Evolutionary conservation across 2,888 invertebrate genomes (phyloP).

Genomic region (Aporophyla nigra): DNA sequence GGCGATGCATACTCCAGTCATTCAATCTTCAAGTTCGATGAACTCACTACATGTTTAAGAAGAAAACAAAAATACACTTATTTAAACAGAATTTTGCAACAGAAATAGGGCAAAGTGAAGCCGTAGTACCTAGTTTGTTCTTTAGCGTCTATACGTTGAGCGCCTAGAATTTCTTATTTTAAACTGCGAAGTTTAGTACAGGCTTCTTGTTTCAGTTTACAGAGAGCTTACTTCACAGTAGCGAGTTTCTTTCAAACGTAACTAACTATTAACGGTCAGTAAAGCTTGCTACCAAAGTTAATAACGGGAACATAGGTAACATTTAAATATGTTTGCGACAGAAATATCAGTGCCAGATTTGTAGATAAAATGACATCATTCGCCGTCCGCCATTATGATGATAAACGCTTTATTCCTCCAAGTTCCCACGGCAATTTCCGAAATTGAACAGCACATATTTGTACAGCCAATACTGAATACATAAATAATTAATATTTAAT

Average conservation of each 20-base stretch:
- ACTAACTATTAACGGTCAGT: background rate
- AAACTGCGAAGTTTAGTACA: background rate
- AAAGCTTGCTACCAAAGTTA: background rate
- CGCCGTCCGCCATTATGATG: background rate
- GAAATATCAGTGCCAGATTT: conserved; percentile 5
- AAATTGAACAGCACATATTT: conserved; percentile 53
- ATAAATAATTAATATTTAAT: conserved; percentile 61
- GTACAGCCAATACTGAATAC: conserved; percentile 47
- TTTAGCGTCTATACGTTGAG: background rate
- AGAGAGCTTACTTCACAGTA: background rate
- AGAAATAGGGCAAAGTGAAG: conserved; percentile 50
- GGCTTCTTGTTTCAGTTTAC: conserved; percentile 20
- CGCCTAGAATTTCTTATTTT: conserved; percentile 17
- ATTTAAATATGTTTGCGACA: background rate
- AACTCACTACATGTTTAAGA: conserved; percentile 55
- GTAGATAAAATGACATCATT: conserved; percentile 15
- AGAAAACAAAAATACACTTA: conserved; percentile 48
- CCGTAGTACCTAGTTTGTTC: conserved; percentile 11
- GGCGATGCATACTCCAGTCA: conserved; percentile 75
- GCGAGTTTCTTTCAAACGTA: conserved; percentile 14
- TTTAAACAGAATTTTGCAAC: conserved; percentile 39
- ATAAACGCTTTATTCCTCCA: conserved; percentile 23
- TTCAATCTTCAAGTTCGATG: conserved; percentile 72
- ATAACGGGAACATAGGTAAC: background rate
- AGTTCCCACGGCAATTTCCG: conserved; percentile 37